Evolutionary conservation across 2,888 invertebrate genomes (phyloP).

Genomic region (Antheraea yamamai): DNA sequence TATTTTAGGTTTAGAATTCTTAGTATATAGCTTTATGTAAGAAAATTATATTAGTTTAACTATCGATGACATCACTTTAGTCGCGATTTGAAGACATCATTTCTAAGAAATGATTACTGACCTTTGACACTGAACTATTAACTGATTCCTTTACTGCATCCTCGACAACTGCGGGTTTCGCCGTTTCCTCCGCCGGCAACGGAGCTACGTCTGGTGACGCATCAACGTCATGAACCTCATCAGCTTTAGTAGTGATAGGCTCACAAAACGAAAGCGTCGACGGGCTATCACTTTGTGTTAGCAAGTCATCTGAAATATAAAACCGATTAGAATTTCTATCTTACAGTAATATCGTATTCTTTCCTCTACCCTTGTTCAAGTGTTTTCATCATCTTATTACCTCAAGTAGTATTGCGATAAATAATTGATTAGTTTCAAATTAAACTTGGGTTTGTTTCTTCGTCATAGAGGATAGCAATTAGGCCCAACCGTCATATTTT

Average conservation of each 20-base stretch:
- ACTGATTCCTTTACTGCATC: slow-evolving; percentile 37
- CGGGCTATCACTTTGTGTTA: slow-evolving; percentile 33
- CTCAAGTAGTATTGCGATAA: not conserved
- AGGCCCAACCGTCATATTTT: too few species aligned
- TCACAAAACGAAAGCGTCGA: slow-evolving; percentile 28
- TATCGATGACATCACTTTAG: not conserved
- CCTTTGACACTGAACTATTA: slow-evolving; percentile 24
- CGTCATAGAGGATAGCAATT: too few species aligned
- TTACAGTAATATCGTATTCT: too few species aligned
- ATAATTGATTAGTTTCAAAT: too few species aligned
- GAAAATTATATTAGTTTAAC: not conserved
- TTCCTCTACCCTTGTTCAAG: not conserved
- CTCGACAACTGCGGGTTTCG: slow-evolving; percentile 30
- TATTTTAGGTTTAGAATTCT: not conserved
- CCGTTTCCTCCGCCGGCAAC: slow-evolving; percentile 18
- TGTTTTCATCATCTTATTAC: not conserved
- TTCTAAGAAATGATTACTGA: slow-evolving; percentile 9
- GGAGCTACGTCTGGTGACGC: slow-evolving; percentile 10
- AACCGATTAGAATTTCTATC: not conserved
- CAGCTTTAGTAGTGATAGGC: slow-evolving; percentile 20
- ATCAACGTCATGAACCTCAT: slow-evolving; percentile 9
- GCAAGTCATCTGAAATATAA: slow-evolving; percentile 47
- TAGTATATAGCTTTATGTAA: too few species aligned
- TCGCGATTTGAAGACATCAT: not conserved
- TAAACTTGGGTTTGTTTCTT: too few species aligned